Conservation (phyloP, 1,140 invertebrate genomes). For the Diorhabda elongata region DNA sequence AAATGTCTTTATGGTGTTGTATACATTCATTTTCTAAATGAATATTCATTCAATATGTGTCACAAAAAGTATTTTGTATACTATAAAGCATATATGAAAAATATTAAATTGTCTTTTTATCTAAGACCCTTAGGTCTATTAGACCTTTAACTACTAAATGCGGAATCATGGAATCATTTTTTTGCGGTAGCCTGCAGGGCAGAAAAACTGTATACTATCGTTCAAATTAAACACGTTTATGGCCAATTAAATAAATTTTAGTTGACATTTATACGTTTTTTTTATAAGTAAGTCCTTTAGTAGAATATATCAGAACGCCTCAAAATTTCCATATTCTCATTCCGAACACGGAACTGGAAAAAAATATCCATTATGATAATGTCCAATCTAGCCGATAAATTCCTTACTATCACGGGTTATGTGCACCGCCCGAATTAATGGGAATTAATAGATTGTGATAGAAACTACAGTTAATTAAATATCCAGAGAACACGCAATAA, state of each 20-base stretch:
- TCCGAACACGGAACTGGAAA: background rate
- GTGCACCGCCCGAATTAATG: slow-evolving; percentile 28
- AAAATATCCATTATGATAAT: slow-evolving; percentile 24
- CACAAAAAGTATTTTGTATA: too few relatives aligned
- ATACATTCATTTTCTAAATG: too few relatives aligned
- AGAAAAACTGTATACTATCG: background rate
- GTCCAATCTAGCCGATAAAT: slow-evolving; percentile 16
- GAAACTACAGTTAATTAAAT: slow-evolving; percentile 29
- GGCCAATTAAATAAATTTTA: background rate
- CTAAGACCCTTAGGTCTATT: too few relatives aligned
- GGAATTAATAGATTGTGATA: slow-evolving; percentile 35
- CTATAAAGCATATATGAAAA: too few relatives aligned
- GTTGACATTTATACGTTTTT: background rate
- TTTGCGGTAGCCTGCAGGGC: background rate
- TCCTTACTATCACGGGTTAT: slow-evolving; percentile 16
- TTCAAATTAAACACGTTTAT: slow-evolving; percentile 3
- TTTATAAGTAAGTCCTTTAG: background rate
- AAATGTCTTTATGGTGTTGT: too few relatives aligned
- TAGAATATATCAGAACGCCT: background rate
- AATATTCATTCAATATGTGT: too few relatives aligned
- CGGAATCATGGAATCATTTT: background rate
- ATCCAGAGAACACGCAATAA: slow-evolving; percentile 24
- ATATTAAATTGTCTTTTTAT: too few relatives aligned
- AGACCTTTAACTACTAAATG: background rate
- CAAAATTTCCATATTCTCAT: slow-evolving; percentile 2